Evolutionary conservation across 2,113 vertebrate species (phyloP).

Genomic region (Microcebus jonahi): DNA sequence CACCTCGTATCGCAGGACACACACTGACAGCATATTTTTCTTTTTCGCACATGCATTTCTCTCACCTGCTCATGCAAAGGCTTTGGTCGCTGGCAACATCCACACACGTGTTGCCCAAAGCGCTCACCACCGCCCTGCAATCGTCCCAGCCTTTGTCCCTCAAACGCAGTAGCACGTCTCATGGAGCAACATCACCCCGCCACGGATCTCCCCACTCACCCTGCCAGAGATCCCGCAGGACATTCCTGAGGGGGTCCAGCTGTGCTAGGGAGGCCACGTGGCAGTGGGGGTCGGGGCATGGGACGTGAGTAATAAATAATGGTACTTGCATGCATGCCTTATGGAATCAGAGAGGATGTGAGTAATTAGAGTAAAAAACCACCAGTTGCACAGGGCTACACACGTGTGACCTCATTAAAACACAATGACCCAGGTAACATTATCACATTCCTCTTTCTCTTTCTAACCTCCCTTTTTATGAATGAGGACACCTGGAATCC

Average conservation of each 20-base stretch:
- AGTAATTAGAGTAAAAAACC: not conserved
- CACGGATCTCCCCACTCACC: not conserved
- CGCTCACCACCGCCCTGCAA: rapidly evolving
- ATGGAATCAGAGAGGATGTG: not conserved
- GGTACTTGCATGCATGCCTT: no score
- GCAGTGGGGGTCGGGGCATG: not conserved
- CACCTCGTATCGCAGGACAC: not conserved
- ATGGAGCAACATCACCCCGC: not conserved
- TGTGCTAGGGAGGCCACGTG: not conserved
- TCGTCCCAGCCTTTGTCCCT: not conserved
- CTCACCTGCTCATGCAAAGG: constrained; percentile 56
- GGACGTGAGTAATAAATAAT: no score
- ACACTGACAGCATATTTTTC: not conserved
- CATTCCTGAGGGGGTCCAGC: not conserved
- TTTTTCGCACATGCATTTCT: constrained; percentile 63
- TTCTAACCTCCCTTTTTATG: not conserved
- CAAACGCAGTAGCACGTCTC: not conserved
- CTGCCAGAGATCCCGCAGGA: not conserved
- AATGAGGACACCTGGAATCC: not conserved
- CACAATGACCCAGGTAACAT: not conserved
- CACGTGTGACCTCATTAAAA: not conserved
- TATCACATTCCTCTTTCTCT: not conserved
- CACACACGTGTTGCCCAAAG: no score
- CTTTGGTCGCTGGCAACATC: not conserved
- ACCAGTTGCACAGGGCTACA: not conserved